These are phyloP conservation scores for Eristalinus aeneus DNA, from an alignment of 2,888 invertebrate genomes.

Conservation along the genomic window DNA sequence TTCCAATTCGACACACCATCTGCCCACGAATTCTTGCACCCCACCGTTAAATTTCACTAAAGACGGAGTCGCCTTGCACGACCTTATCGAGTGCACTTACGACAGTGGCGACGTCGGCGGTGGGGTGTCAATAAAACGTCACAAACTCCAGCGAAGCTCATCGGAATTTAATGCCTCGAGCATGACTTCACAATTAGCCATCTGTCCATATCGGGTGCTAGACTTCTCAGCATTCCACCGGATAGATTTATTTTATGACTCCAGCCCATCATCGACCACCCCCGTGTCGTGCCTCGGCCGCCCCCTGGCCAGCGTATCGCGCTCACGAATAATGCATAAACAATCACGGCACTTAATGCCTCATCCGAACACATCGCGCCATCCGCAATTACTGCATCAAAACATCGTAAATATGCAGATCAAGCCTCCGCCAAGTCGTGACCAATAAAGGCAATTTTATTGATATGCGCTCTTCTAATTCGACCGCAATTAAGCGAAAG, in stretches of 20 bases:
- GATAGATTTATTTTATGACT: not conserved
- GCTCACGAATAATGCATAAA: not conserved
- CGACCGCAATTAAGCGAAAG: not conserved
- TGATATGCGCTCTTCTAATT: slow-evolving; percentile 20
- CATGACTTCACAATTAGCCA: not conserved
- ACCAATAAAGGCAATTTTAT: slow-evolving; percentile 21
- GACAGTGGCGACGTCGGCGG: not conserved
- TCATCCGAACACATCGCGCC: not conserved
- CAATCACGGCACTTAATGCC: not conserved
- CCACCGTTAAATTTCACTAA: not conserved
- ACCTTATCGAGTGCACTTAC: not conserved
- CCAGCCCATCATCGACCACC: not conserved
- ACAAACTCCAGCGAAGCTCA: not conserved
- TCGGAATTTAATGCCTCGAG: not conserved
- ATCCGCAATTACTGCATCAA: slow-evolving; percentile 21
- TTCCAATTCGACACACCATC: not conserved
- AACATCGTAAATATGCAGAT: slow-evolving; percentile 33
- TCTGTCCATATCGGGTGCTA: not conserved
- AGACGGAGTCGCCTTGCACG: not conserved
- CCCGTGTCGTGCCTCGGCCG: not conserved
- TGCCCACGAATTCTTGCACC: not conserved
- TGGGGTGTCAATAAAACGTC: not conserved
- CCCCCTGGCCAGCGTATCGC: not conserved
- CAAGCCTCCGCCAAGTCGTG: slow-evolving; percentile 15
- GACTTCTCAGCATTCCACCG: not conserved